phyloP scores from a whole-genome alignment of 2,797 vertebrate genomes.

The Petrocephalus sullivani region DNA sequence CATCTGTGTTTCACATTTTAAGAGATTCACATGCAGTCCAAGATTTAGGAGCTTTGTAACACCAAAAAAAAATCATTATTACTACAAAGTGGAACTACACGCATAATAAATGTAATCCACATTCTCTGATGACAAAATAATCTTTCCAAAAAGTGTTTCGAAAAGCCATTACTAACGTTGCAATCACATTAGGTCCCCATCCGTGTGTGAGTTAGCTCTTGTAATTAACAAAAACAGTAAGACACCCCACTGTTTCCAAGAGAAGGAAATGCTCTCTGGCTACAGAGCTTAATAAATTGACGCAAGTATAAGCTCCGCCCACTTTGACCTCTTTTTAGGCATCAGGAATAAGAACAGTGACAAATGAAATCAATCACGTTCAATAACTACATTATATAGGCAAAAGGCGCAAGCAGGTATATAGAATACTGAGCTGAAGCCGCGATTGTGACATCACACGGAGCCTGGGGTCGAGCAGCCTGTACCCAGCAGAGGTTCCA shows the following conservation, averaged over 20 bases:
- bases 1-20: not conserved
- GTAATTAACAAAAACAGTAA: not conserved
- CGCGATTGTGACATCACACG: not conserved
- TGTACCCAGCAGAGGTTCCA: slow-evolving; percentile 32
- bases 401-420: slow-evolving; percentile 49
- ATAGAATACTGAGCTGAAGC: slow-evolving; percentile 30
- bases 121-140: not conserved
- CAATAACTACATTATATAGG: slow-evolving; percentile 35
- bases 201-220: not conserved
- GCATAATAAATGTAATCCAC: not conserved
- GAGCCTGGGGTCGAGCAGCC: slow-evolving; percentile 28
- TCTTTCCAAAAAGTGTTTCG: not conserved
- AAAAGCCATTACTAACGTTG: not conserved
- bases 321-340: not conserved
- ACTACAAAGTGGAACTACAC: not conserved
- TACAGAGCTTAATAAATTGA: not conserved
- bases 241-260: not conserved
- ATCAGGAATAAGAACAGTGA: not conserved
- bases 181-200: not conserved
- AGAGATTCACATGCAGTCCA: not conserved
- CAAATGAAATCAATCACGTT: slow-evolving; percentile 37
- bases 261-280: not conserved
- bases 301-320: not conserved
- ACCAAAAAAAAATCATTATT: not conserved
- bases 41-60: not conserved